phyloP scores from a whole-genome alignment of 2,888 invertebrate genomes.

The Drosophila anomalata region DNA sequence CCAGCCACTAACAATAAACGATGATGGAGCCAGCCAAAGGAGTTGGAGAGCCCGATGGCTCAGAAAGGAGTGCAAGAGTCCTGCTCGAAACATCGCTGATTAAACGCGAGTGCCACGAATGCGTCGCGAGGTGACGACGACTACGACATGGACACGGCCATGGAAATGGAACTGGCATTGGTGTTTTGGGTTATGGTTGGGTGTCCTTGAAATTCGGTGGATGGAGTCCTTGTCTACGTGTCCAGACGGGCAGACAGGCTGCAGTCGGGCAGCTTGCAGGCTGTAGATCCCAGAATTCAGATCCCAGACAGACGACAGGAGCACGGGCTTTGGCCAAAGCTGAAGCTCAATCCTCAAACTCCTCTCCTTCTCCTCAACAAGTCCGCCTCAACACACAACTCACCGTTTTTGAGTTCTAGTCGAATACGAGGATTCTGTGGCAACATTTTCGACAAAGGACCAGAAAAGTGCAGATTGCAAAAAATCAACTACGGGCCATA shows the following conservation, averaged over 20 bases:
- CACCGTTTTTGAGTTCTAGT: conserved; percentile 1
- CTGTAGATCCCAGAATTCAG: conserved; percentile 35
- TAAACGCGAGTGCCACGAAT: conserved; percentile 75
- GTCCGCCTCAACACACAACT: background rate
- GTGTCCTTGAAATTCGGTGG: background rate
- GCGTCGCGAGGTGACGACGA: conserved; percentile 73
- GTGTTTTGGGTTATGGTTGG: background rate
- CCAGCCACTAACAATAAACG: conserved; percentile 70
- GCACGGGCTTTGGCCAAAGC: conserved; percentile 21
- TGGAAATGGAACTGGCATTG: conserved; percentile 31
- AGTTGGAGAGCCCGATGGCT: conserved; percentile 19
- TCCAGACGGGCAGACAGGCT: conserved; percentile 48
- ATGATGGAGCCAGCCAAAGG: conserved; percentile 49
- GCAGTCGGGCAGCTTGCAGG: conserved; percentile 33
- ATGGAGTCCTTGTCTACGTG: conserved; percentile 35
- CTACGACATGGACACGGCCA: conserved; percentile 54
- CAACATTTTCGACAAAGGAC: conserved; percentile 76
- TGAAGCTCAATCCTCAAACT: background rate
- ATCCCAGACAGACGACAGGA: conserved; percentile 41
- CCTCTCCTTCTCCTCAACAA: conserved; percentile 1
- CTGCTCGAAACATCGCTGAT: conserved; percentile 62
- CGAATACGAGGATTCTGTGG: conserved; percentile 49
- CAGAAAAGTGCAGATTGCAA: conserved; percentile 78
- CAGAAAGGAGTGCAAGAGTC: conserved; percentile 33
- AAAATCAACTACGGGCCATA: conserved; percentile 71